phyloP scores from a whole-genome alignment of 2,113 vertebrate species.

The Actenoides hombroni region DNA sequence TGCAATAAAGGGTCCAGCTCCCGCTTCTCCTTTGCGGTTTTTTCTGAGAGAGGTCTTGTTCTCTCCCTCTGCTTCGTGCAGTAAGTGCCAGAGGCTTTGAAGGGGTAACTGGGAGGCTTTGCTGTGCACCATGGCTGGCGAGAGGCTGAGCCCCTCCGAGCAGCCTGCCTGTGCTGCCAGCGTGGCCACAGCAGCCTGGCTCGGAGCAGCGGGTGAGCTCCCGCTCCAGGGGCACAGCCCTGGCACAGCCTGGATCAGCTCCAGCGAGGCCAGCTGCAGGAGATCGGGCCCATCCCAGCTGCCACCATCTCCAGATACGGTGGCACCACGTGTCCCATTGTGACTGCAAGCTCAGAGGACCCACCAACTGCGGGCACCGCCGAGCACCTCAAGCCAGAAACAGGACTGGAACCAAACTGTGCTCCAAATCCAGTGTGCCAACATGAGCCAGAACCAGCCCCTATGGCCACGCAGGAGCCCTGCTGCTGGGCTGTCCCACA shows the following conservation, averaged over 20 bases:
- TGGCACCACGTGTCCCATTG: rapidly evolving
- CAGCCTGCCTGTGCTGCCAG: neutral
- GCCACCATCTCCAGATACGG: neutral
- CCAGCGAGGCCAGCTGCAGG: neutral
- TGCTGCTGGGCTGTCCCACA: neutral
- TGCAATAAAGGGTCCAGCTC: neutral
- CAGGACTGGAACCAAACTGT: neutral
- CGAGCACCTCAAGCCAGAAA: neutral
- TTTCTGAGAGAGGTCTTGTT: neutral
- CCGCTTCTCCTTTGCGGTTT: neutral
- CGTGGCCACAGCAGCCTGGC: neutral
- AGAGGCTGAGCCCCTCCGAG: neutral
- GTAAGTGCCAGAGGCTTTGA: slow-evolving; percentile 11
- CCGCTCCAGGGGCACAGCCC: neutral
- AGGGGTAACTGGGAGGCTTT: neutral
- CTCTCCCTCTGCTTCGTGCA: neutral
- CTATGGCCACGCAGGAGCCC: rapidly evolving
- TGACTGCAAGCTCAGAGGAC: neutral
- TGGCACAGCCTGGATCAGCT: rapidly evolving
- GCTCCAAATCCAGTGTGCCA: neutral
- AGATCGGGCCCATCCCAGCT: neutral
- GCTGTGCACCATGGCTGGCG: neutral
- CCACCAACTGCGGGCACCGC: rapidly evolving
- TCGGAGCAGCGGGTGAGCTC: rapidly evolving
- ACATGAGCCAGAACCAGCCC: neutral